Evolutionary conservation across 2,113 vertebrate species (phyloP).

Genomic region (Alligator mississippiensis): DNA sequence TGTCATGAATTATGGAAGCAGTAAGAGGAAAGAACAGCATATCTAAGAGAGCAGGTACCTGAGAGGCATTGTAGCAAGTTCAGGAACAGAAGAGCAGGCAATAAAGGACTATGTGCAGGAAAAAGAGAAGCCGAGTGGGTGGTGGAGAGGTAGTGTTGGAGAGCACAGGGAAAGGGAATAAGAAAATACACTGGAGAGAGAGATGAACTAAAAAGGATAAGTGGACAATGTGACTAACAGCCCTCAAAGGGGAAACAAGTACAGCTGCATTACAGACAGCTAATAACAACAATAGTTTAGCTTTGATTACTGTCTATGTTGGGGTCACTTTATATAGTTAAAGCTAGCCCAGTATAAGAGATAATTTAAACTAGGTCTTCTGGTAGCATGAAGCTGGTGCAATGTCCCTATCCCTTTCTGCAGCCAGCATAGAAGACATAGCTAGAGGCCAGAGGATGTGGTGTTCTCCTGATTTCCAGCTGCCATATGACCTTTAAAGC

Average conservation of each 20-base stretch:
- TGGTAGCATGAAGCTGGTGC: background rate
- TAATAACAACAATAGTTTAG: background rate
- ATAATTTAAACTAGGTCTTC: background rate
- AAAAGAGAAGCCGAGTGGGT: background rate
- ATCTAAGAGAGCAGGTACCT: too few relatives aligned
- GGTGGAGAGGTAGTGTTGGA: background rate
- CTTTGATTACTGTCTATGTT: background rate
- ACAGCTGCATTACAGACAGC: background rate
- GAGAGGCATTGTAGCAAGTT: background rate
- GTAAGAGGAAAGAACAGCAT: background rate
- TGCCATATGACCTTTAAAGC: conserved; percentile 27
- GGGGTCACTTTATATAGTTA: background rate
- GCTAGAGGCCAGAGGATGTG: conserved; percentile 24
- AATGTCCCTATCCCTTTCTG: background rate
- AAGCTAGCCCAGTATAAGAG: background rate
- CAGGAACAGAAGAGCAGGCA: background rate
- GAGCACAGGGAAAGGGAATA: background rate
- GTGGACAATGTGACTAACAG: background rate
- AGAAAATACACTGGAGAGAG: background rate
- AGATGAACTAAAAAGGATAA: background rate
- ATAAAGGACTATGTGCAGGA: background rate
- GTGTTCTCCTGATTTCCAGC: conserved; percentile 42
- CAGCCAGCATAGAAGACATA: background rate
- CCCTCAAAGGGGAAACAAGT: background rate
- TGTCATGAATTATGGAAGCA: background rate